Evolutionary conservation across 2,797 vertebrate genomes (phyloP).

Genomic region (Sebastes oblongus): DNA sequence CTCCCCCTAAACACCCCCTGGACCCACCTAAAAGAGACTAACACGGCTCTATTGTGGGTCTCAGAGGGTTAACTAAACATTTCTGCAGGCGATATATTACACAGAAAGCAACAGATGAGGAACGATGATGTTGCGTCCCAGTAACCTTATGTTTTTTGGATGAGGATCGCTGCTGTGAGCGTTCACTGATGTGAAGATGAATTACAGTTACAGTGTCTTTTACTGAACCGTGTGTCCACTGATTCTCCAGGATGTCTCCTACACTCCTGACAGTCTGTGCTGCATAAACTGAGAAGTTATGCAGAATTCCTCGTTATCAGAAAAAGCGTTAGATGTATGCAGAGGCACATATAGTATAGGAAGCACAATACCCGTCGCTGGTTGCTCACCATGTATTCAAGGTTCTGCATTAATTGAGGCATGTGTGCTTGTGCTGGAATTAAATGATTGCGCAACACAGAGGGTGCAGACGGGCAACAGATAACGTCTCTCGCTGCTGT

Average conservation of each 20-base stretch:
- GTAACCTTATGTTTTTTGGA: not conserved
- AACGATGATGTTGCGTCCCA: not conserved
- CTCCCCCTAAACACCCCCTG: too few species aligned
- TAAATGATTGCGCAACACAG: not conserved
- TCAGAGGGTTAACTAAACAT: not conserved
- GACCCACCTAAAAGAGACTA: too few species aligned
- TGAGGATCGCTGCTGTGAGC: not conserved
- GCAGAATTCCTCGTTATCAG: not conserved
- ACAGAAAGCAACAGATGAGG: not conserved
- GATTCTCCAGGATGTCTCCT: not conserved
- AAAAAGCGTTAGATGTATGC: too few species aligned
- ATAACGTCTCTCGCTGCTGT: not conserved
- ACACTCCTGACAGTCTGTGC: not conserved
- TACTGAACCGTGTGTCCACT: not conserved
- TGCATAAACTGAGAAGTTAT: not conserved
- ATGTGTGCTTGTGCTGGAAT: not conserved
- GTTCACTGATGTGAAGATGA: not conserved
- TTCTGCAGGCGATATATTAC: not conserved
- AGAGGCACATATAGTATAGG: not conserved
- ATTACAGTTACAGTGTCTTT: not conserved
- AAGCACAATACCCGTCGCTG: not conserved
- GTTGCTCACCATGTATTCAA: not conserved
- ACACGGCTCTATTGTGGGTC: too few species aligned
- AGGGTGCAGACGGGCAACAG: not conserved
- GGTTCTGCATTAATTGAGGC: not conserved